Evolutionary conservation across 2,113 vertebrate species (phyloP).

Genomic region (Cyprinodon tularosa): DNA sequence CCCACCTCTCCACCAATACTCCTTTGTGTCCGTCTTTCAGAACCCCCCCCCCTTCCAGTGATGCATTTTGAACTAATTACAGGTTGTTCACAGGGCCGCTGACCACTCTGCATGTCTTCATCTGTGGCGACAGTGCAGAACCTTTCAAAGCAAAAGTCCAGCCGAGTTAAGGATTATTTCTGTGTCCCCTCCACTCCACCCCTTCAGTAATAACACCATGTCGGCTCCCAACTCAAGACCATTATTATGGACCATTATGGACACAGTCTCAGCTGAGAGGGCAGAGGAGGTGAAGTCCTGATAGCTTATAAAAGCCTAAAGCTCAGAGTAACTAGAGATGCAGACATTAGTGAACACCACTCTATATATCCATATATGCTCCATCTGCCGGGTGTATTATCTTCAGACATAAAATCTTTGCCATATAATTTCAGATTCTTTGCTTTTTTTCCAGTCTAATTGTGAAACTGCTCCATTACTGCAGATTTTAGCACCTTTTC

Average conservation of each 20-base stretch:
- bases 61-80: conserved; percentile 74
- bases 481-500: conserved; percentile 23
- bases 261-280: conserved; percentile 67
- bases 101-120: conserved; percentile 62
- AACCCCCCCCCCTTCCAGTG: conserved; percentile 54
- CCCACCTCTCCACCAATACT: conserved; percentile 78
- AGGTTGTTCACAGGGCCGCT: conserved; percentile 66
- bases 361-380: conserved; percentile 13
- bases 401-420: conserved; percentile 13
- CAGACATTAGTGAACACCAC: conserved; percentile 28
- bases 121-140: conserved; percentile 45
- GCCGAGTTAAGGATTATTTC: conserved; percentile 49
- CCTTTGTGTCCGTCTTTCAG: conserved; percentile 76
- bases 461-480: neutral
- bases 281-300: conserved; percentile 63
- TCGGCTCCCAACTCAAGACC: conserved; percentile 64
- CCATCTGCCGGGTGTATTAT: conserved; percentile 16
- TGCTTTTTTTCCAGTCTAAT: neutral
- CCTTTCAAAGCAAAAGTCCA: conserved; percentile 62
- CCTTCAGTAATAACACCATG: conserved; percentile 67
- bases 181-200: conserved; percentile 6
- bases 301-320: conserved; percentile 64
- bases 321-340: conserved; percentile 28
- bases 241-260: conserved; percentile 73
- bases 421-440: neutral